Percentiles rank a stretch among this genome's conserved stretches.
Conservation (phyloP, 2,113 vertebrate genomes). For the Symphodus melops region DNA sequence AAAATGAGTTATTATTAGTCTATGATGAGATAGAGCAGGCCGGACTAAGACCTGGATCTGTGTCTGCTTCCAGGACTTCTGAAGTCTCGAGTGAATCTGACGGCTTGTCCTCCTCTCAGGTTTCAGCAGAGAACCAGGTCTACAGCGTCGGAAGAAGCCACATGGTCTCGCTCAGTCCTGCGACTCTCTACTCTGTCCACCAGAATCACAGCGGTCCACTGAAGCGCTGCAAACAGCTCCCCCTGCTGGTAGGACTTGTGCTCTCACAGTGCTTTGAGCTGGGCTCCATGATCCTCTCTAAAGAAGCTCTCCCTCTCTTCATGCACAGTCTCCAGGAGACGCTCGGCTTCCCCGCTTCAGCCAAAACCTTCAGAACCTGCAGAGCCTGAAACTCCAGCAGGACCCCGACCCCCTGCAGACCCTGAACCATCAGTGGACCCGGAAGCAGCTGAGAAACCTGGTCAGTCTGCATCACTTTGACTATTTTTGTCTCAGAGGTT, state of each 20-base stretch:
- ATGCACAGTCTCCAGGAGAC: constrained; percentile 21
- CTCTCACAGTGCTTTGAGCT: too few species aligned
- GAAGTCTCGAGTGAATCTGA: too few species aligned
- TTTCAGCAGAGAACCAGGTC: constrained; percentile 48
- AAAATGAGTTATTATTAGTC: too few species aligned
- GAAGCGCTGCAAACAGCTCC: background rate
- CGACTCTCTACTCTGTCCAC: constrained; percentile 19
- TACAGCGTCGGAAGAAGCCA: constrained; percentile 39
- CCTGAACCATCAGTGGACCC: background rate
- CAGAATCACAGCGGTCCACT: background rate
- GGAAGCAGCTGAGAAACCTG: constrained; percentile 7
- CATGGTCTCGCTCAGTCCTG: constrained; percentile 12
- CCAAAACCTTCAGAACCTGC: background rate
- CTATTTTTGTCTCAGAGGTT: background rate
- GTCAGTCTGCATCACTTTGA: constrained; percentile 14
- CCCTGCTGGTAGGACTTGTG: constrained; percentile 37
- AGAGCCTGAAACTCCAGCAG: background rate
- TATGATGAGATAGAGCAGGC: too few species aligned
- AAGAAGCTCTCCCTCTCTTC: background rate
- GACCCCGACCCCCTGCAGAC: constrained; percentile 14
- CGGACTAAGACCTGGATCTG: too few species aligned
- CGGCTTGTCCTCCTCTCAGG: constrained; percentile 36
- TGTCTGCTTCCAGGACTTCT: too few species aligned
- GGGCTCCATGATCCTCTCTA: too few species aligned
- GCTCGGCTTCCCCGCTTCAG: constrained; percentile 7